These are phyloP conservation scores for Buathra laborator DNA, from an alignment of 2,888 invertebrate species.

Conservation along the genomic window DNA sequence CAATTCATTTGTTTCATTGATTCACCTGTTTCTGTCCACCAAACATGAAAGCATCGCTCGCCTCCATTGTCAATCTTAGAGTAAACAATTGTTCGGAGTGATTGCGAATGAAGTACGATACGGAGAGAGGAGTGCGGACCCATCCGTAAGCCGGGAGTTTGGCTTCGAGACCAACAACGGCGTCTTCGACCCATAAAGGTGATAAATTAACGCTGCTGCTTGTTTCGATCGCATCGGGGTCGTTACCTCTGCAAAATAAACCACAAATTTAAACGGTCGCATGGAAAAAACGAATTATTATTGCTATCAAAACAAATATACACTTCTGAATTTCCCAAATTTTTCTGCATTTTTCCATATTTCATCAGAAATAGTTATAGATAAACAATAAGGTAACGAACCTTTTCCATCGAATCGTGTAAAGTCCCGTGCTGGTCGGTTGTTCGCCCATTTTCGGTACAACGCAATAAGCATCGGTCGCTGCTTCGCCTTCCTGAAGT, in stretches of 20 bases:
- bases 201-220: constrained; percentile 87
- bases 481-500: constrained; percentile 86
- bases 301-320: too few relatives aligned
- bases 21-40: constrained; percentile 95
- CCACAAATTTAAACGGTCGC: neutral
- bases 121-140: constrained; percentile 90
- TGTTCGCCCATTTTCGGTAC: constrained; percentile 84
- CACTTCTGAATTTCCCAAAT: too few relatives aligned
- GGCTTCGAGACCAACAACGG: constrained; percentile 88
- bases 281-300: neutral
- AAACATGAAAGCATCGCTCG: constrained; percentile 97
- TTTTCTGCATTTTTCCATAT: neutral
- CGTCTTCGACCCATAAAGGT: constrained; percentile 87
- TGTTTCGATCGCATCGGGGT: constrained; percentile 79
- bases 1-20: constrained; percentile 17
- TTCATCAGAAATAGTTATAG: neutral
- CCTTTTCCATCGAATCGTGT: constrained; percentile 87
- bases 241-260: constrained; percentile 75
- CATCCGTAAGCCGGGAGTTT: constrained; percentile 91
- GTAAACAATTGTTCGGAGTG: constrained; percentile 90
- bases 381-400: constrained; percentile 70
- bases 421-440: constrained; percentile 86
- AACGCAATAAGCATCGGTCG: constrained; percentile 86
- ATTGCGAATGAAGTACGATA: constrained; percentile 91
- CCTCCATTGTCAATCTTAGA: constrained; percentile 91